Evolutionary conservation across 2,888 invertebrate genomes (phyloP), one percentile per base, ranked within the genome.

Genomic region (Sinelater perroti): DNA sequence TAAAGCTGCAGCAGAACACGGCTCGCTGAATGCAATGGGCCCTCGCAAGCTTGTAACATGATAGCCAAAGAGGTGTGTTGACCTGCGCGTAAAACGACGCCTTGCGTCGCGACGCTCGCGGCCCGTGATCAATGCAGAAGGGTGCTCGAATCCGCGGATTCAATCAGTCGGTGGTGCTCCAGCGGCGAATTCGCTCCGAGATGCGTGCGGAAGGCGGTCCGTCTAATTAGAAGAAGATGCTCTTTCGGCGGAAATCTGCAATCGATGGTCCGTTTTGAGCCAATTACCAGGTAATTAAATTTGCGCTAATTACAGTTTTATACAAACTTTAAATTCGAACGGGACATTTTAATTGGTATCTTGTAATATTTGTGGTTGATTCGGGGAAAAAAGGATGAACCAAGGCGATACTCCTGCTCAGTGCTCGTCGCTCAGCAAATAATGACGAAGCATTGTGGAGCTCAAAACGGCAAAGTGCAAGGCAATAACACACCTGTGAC

Each of bases 71-170:
- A 30, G 3, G 17, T 17, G 30, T 30, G 30, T 30, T 44, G 44
- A 44, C 57, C 45, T 61, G 61, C 61, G 61, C 61, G 14, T 17
- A 49, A 46, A 50, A 26, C 33, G 57, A 52, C 50, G 57, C 47
- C 60, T 53, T 54, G 61, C 57, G 57, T 54, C 57, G 40, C 13
- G 49, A 18, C 57, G 47, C 28, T 52, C 13, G 31, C 17, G 10
- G 46, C 46, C 54, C 13, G 57, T 61, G 42, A 61, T 61, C 61
- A 61, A 61, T 61, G 57, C 47, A 46, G 54, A 38, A 53, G 26
- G 36, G 26, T 40, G 16, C 28, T 24, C 13, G 16, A 44, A 45
- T 17, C 26, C 42, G 40, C 46, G 36, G 21, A 11, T 11, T 46
- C 11, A 17, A 26, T 36, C 52, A 52, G 52, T 54, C 35, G 35